Conservation (phyloP, 2,113 vertebrate species). For the Spea bombifrons region DNA sequence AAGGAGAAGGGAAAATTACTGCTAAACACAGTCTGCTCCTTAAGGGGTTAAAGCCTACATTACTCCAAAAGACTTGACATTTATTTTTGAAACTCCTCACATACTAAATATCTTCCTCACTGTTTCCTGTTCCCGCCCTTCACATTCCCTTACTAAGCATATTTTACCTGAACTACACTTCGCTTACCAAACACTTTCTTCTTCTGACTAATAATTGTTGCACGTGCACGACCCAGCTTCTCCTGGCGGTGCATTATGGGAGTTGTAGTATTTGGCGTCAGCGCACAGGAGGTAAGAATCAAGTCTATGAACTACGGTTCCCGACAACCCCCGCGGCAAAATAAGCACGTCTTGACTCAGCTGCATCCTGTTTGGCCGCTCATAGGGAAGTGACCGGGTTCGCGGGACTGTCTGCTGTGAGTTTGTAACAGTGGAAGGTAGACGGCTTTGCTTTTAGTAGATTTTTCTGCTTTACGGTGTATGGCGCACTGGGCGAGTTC, state of each 20-base stretch:
- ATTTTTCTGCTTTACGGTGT: background rate
- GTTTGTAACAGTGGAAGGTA: background rate
- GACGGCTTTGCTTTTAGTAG: background rate
- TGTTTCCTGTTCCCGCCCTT: too few relatives aligned
- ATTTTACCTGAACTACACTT: too few relatives aligned
- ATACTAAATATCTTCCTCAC: too few relatives aligned
- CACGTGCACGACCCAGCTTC: background rate
- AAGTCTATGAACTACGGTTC: background rate
- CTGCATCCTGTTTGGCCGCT: constrained; percentile 29
- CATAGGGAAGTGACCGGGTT: background rate
- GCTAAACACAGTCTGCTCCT: too few relatives aligned
- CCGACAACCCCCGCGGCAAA: background rate
- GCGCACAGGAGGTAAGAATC: background rate
- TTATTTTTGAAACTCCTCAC: too few relatives aligned
- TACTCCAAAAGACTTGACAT: too few relatives aligned
- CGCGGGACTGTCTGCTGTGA: background rate
- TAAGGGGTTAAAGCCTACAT: too few relatives aligned
- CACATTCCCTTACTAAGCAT: too few relatives aligned
- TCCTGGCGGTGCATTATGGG: constrained; percentile 3
- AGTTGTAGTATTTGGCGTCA: background rate
- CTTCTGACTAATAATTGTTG: background rate
- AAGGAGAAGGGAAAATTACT: too few relatives aligned
- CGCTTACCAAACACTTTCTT: background rate
- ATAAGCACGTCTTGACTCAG: background rate
- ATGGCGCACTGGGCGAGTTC: background rate